Percentiles rank a stretch among this genome's conserved stretches.
Conservation (phyloP, 2,113 vertebrate genomes). For the Sialia sialis region DNA sequence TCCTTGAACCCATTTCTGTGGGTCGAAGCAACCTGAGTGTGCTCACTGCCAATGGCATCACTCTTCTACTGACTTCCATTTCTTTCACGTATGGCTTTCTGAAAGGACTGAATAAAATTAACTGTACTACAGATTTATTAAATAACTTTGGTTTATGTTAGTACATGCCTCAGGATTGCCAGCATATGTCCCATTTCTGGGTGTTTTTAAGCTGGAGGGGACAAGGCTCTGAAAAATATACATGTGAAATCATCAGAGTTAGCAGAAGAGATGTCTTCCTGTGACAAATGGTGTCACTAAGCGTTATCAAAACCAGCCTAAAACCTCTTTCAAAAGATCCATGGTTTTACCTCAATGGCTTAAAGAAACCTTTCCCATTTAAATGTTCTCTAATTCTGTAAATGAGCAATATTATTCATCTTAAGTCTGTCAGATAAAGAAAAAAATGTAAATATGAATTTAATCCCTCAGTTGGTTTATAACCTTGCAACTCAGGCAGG, state of each 20-base stretch:
- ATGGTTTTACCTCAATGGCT: background rate
- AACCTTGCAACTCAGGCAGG: background rate
- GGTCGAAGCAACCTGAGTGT: background rate
- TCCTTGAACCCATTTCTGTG: background rate
- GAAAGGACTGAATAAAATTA: slow-evolving; percentile 3
- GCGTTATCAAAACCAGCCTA: background rate
- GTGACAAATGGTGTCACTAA: background rate
- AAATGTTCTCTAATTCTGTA: background rate
- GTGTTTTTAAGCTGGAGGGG: background rate
- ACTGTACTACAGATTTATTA: background rate
- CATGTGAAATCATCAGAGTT: background rate
- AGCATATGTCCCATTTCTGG: background rate
- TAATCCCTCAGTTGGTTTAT: slow-evolving; percentile 13
- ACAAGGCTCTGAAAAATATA: background rate
- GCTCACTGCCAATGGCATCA: background rate
- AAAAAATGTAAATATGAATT: slow-evolving; percentile 15
- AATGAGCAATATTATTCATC: slow-evolving; percentile 20
- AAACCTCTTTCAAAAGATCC: background rate
- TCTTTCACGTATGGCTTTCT: background rate
- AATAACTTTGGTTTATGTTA: slow-evolving; percentile 5
- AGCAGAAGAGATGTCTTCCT: background rate
- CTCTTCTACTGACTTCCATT: background rate
- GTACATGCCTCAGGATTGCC: background rate
- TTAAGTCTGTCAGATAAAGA: slow-evolving; percentile 36
- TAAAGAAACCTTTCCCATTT: background rate